Evolutionary conservation across 2,113 vertebrate species (phyloP), one percentile per base, ranked within the genome.

Genomic region (Cacatua alba): DNA sequence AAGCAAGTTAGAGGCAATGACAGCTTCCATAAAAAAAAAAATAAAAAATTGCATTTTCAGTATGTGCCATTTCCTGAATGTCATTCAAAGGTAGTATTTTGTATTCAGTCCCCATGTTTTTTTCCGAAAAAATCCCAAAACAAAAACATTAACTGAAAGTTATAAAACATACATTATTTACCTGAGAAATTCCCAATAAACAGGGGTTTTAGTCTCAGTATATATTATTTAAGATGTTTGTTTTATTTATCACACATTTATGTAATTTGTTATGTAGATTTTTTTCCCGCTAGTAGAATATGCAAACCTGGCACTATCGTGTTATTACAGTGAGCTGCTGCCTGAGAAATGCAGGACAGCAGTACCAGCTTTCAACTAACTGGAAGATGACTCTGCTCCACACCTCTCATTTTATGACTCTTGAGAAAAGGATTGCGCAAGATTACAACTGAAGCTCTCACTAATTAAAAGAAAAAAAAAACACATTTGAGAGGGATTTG

Each of bases 231-330:
- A 94, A 69, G 21, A 41, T 76, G 18, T 90, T 86, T 95, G 24
- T 46, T 95, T 95, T 91, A 89, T 65, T 52, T 91, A 88, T 95
- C 86, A 94, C 31, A 78, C 95, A 96, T 94, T 96, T 93, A 94
- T 82, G 39, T n/a, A 95, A 96, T 43, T 96, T 95, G 80, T 92
- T 83, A 92, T 53, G 24, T 35, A 93, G 46, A 37, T 63, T 91
- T 68, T n/a, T 74, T 88, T 4, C 7, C 35, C 7, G 43, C 18
- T 28, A 60, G 19, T 10, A 63, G 10, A 69, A 28, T 60, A 28
- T 15, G 18, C 14, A 69, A 35, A 76, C 13, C 60, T 49, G 29
- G 4, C 29, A 8, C 13, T 44, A 7, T 7, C 1, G 1, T 44
- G 14, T 53, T 55, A 18, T 20, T 29, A 60, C 21, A 43, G 14